Conservation (phyloP, 2,888 invertebrate genomes). For the Drosophila anceps region DNA sequence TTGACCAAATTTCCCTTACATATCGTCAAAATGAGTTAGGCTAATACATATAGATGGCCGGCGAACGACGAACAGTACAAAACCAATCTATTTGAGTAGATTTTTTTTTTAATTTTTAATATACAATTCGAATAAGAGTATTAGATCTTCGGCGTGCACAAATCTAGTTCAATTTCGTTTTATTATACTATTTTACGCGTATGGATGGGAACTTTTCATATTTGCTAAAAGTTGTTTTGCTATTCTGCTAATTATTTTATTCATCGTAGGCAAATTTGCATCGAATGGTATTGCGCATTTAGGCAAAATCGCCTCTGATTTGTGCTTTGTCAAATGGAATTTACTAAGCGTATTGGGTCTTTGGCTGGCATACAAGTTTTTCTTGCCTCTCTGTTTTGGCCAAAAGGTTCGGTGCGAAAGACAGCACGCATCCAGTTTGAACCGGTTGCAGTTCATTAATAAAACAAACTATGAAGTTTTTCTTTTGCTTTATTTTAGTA, state of each 20-base stretch:
- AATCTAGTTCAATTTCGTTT: background rate
- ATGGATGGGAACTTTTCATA: background rate
- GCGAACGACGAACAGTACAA: too few relatives aligned
- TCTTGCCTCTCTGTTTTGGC: slow-evolving; percentile 25
- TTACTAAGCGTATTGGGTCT: slow-evolving; percentile 40
- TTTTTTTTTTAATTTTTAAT: too few relatives aligned
- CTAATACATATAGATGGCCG: too few relatives aligned
- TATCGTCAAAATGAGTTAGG: too few relatives aligned
- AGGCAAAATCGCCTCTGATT: slow-evolving; percentile 19
- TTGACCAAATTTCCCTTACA: too few relatives aligned
- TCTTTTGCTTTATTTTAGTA: slow-evolving; percentile 47
- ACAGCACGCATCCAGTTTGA: slow-evolving; percentile 62
- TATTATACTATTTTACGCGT: slow-evolving; percentile 46
- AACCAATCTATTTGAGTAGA: too few relatives aligned
- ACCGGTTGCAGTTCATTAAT: slow-evolving; percentile 70
- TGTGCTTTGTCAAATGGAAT: slow-evolving; percentile 26
- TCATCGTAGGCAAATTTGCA: slow-evolving; percentile 31
- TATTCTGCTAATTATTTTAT: slow-evolving; percentile 11
- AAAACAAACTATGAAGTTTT: slow-evolving; percentile 64
- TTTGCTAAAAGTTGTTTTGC: background rate
- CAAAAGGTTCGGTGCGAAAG: slow-evolving; percentile 28
- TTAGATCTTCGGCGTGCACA: background rate
- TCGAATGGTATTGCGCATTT: slow-evolving; percentile 49
- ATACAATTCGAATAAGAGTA: too few relatives aligned
- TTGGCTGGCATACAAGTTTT: slow-evolving; percentile 36